Conservation (phyloP, 2,113 vertebrate genomes). For the Urocynchramus pylzowi region DNA sequence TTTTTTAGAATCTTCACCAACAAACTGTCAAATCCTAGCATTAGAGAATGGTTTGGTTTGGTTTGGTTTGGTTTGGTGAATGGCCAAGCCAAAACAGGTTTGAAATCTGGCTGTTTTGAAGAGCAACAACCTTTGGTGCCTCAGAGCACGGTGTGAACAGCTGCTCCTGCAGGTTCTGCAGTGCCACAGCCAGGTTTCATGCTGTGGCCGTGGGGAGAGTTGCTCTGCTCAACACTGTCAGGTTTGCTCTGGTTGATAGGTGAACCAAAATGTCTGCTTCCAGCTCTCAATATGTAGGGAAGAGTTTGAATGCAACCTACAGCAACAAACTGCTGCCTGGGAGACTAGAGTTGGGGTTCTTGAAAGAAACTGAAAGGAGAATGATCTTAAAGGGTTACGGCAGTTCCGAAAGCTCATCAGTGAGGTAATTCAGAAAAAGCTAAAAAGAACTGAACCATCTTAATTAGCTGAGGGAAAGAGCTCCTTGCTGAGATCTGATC, state of each 20-base stretch:
- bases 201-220: background rate
- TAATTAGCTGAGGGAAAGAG: background rate
- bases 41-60: background rate
- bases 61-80: background rate
- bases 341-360: background rate
- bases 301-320: background rate
- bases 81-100: background rate
- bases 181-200: background rate
- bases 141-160: fast-evolving
- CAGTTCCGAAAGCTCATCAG: background rate
- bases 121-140: background rate
- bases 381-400: background rate
- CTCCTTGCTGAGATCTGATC: background rate
- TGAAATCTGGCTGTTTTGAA: background rate
- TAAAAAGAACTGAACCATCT: background rate
- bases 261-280: background rate
- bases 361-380: background rate
- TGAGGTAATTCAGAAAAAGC: background rate
- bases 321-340: background rate
- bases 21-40: background rate
- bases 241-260: background rate
- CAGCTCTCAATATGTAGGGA: background rate
- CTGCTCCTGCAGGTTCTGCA: background rate
- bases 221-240: background rate
- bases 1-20: background rate